Evolutionary conservation across 2,113 vertebrate genomes (phyloP), one percentile per base, ranked within the genome.

Genomic region (Phrynosoma platyrhinos): DNA sequence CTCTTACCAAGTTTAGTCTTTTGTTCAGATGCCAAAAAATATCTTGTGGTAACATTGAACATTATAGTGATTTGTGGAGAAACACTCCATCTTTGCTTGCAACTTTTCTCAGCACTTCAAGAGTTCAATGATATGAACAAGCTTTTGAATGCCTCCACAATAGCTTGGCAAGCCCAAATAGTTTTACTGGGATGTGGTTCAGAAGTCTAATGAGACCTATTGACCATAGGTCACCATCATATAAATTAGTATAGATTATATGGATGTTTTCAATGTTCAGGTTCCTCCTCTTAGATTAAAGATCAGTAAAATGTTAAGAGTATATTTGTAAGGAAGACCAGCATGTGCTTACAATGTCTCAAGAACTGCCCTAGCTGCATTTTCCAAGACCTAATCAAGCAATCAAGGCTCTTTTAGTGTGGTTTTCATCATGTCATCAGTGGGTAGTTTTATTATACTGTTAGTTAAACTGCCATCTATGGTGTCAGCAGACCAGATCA

Each of bases 361-460:
- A 42, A 69, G 30, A 69, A 20, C 40, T 83, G 47, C 82, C 69
- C 68, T 83, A 21, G 68, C 42, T 72, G n/a, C 42, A 71, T 32
- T 52, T 72, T 83, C 21, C 52, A 13, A 72, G 4, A 23, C n/a
- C 82, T 52, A 71, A 72, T 30, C 47, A 83, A 53, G 69, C 32
- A 21, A 83, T 83, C 66, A 32, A 53, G 82, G 66, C 36, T 36
- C 52, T 83, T 40, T 71, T 72, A 53, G 18, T 83, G 66, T 2
- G 82, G 82, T 72, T 18, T 71, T 53, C 66, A 83, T 12, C 82
- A 83, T 72, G 30, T 83, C 27, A 83, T 83, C 66, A 83, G 47
- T 83, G 82, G 82, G 16, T 83, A 10, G 27, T 52, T 83, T 71
- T 83, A 52, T 53, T 71, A n/a, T 69, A 27, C 40, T 7, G 62